Conservation (phyloP, 2,113 vertebrate genomes). For the Amblyornis subalaris region DNA sequence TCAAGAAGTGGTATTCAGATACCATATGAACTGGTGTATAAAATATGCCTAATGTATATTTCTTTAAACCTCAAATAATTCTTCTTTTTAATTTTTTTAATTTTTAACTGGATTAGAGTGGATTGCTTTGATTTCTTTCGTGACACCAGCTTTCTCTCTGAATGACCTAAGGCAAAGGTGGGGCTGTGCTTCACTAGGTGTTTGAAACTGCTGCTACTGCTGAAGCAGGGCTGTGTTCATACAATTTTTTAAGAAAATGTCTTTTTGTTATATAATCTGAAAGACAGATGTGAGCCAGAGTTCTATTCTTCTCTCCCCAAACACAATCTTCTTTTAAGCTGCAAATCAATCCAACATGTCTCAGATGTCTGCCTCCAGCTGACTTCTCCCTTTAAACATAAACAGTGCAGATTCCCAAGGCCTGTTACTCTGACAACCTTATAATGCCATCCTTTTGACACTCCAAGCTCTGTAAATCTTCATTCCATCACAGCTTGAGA, state of each 20-base stretch:
- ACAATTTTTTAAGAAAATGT: neutral
- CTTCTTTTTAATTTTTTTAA: neutral
- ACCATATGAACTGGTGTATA: neutral
- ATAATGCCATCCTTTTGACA: slow-evolving; percentile 29
- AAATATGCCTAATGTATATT: neutral
- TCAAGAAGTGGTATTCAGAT: neutral
- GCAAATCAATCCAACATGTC: slow-evolving; percentile 52
- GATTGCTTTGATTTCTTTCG: neutral
- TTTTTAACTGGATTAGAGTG: neutral
- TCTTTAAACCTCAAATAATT: neutral
- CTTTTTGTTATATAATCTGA: neutral
- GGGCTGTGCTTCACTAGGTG: neutral
- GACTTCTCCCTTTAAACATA: slow-evolving; percentile 39
- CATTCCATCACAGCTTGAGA: slow-evolving; percentile 44
- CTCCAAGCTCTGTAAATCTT: slow-evolving; percentile 26
- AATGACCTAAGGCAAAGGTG: neutral
- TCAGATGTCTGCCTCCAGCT: slow-evolving; percentile 53
- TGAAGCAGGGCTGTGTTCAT: neutral
- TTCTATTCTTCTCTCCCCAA: slow-evolving; percentile 20
- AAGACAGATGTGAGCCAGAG: neutral
- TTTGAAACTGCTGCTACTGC: neutral
- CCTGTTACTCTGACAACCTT: slow-evolving; percentile 51
- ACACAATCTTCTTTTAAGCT: slow-evolving; percentile 42
- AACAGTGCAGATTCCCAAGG: slow-evolving; percentile 36
- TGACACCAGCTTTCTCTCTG: neutral